Evolutionary conservation across 2,888 invertebrate genomes (phyloP), one percentile per base, ranked within the genome.

Genomic region (Nemurella pictetii): DNA sequence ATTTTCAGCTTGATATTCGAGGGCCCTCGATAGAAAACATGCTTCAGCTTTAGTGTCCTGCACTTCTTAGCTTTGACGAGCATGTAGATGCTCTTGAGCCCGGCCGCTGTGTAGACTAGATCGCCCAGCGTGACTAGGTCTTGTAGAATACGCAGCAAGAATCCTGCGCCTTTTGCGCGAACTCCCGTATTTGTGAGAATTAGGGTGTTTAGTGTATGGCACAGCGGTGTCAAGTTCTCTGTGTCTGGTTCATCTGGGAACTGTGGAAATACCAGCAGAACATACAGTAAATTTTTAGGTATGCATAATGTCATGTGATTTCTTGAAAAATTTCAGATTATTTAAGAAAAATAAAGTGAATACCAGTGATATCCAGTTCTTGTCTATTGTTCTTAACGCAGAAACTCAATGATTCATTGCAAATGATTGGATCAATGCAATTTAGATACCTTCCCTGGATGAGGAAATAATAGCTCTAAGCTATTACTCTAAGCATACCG

Each of bases 91-190:
- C 74, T 80, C 32, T 83, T 85, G n/a, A 86, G 77, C 12, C 84
- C 86, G 20, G 85, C 85, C 15, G 85, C 85, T 26, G 84, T 75
- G 75, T 82, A 85, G 12, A 80, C 83, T 25, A 85, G 85, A 73
- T 85, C 85, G 7, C 86, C 86, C 20, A 86, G 75, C 15, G 86
- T 73, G 2, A 30, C n/a, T 20, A 86, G 82, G 27, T 85, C 85
- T 0, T 85, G 85, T 2, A 85, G 25, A n/a, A 78, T 20, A 26
- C 81, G 85, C 9, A 86, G 30, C 5, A 85, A 74, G 25, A 85
- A 84, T 9, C 85, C 85, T 12, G 82, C 80, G 26, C 86, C 86
- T 26, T 80, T 83, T 12, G 78, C 83, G 36, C 84, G 77, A 2
- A 86, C 86, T 2, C 77, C 73, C 0, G 86, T 85, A 28, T 85